Evolutionary conservation across 2,888 invertebrate species (phyloP), one percentile per base, ranked within the genome.

Genomic region (Drosophila macrospina): DNA sequence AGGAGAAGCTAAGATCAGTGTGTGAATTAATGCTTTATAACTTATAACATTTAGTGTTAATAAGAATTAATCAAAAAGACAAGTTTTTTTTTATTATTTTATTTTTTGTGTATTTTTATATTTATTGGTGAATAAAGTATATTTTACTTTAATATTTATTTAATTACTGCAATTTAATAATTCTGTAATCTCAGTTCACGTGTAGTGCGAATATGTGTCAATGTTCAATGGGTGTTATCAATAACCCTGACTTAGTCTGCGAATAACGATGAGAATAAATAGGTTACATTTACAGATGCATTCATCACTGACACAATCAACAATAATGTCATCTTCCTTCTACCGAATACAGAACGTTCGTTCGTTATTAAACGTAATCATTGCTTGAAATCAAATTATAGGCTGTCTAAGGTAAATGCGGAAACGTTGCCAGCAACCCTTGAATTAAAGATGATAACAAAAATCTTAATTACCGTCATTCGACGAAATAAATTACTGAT

Each of bases 141-240:
- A 52, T 16, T 16, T 15, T 52, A 13, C 16, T 26, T 13, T 11
- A 24, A 24, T 10, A 6, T 3, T 50, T 15, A 4, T 4, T 16
- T 28, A 6, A 32, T 32, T 24, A 24, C 13, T 50, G 30, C n/a
- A 41, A 28, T 30, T 11, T 5, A 42, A 24, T 13, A 13, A 44
- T 13, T 20, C 5, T 5, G 28, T 16, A 37, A 59, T 59, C 51
- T 30, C 24, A 26, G 16, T 8, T 15, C 44, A 55, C 34, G 48
- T 51, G 26, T 34, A 20, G 7, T 8, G 24, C 7, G 0, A 11
- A 54, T 36, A 13, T 54, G 6, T 62, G 47, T 44, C 72, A 73
- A 56, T 73, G 65, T 39, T 24, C 4, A 24, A 39, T 10, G 5
- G 32, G 11, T n/a, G 54, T 73, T 73, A 76, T 73, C 73, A 71